Base-by-base conservation (phyloP, 2,797 vertebrate species). In the Octomys mimax region DNA sequence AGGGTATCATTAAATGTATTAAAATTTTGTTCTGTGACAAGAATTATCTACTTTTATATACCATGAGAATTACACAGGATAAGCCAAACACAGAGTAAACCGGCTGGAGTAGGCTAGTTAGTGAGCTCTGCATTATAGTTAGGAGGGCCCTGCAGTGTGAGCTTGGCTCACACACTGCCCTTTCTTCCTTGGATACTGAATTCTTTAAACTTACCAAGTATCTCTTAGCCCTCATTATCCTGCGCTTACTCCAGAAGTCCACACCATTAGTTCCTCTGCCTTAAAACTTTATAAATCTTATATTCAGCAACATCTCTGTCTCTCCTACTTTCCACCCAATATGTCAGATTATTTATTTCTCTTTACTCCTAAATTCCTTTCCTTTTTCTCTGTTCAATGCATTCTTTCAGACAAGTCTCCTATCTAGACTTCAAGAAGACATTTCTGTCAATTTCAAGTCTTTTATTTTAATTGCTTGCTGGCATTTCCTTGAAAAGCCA, bases 351-450 rank as follows among this genome's bases (percentile, higher is more conserved):
- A 2, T 11, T 89, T 39, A 28, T 83, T 92, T 11, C 28, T 81
- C 36, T 39, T 80, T 75, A 92, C 54, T 70, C 21, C 31, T 49
- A 70, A 88, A 85, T 82, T 81, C 33, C 59, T 59, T 94, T 96
- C 36, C 2, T 84, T 54, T 71, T 39, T 52, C 14, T 24, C 19
- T 87, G 87, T 87, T 90, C 19, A 85, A 52, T 52, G 81, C 6
- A 52, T 5, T 31, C 4, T 91, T 52, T 64, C 79, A 95, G 36
- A 31, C 54, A 36, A 62, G 24, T 84, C 39, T 87, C 66, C 86
- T 26, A 81, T 68, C 39, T 59, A 89, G 64, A 11, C n/a, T 68
- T 57, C 68, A 90, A 61, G 11, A 91, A 46, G 54, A 77, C 12
- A 10, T 36, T 85, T 64, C 8, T 2, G 13, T n/a, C n/a, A 71